A percentile compares a stretch with the other conserved stretches of the same genome.
phyloP scores from a whole-genome alignment of 1,140 invertebrate species.

The Zaprionus africanus region DNA sequence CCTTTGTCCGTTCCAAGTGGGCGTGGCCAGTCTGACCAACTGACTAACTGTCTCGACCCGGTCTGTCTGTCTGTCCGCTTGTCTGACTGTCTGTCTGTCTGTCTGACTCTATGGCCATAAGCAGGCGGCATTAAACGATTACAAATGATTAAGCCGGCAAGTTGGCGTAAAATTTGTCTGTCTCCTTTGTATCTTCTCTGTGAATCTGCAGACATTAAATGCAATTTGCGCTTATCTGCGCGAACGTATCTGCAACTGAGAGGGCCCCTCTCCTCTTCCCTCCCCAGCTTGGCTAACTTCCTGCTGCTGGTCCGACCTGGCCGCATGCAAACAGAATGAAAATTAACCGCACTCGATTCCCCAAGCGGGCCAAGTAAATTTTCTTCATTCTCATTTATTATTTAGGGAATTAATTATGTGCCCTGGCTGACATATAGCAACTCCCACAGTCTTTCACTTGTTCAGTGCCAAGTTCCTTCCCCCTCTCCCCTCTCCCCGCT shows the following conservation, averaged over 20 bases:
- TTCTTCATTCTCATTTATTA: slow-evolving; percentile 65
- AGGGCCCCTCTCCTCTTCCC: too few relatives aligned
- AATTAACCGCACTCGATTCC: slow-evolving; percentile 52
- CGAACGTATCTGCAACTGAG: slow-evolving; percentile 21
- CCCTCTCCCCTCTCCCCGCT: not conserved
- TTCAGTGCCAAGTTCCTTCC: not conserved
- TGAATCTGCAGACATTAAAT: slow-evolving; percentile 39
- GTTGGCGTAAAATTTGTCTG: slow-evolving; percentile 58
- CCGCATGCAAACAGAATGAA: slow-evolving; percentile 44
- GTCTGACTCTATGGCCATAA: slow-evolving; percentile 27
- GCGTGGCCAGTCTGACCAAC: not conserved
- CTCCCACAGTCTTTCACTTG: not conserved
- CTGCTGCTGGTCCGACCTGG: slow-evolving; percentile 4
- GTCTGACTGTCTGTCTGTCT: not conserved
- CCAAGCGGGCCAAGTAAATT: slow-evolving; percentile 44
- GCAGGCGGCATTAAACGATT: slow-evolving; percentile 64
- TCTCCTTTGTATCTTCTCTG: slow-evolving; percentile 5
- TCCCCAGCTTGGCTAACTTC: not conserved
- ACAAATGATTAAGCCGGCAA: slow-evolving; percentile 68
- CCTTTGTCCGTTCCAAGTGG: not conserved
- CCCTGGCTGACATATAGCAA: slow-evolving; percentile 27
- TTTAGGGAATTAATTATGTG: slow-evolving; percentile 70
- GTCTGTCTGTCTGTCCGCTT: not conserved
- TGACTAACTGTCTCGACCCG: slow-evolving; percentile 9
- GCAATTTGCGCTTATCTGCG: slow-evolving; percentile 37